phyloP scores from a whole-genome alignment of 2,113 vertebrate genomes.

The Siniperca knerii region DNA sequence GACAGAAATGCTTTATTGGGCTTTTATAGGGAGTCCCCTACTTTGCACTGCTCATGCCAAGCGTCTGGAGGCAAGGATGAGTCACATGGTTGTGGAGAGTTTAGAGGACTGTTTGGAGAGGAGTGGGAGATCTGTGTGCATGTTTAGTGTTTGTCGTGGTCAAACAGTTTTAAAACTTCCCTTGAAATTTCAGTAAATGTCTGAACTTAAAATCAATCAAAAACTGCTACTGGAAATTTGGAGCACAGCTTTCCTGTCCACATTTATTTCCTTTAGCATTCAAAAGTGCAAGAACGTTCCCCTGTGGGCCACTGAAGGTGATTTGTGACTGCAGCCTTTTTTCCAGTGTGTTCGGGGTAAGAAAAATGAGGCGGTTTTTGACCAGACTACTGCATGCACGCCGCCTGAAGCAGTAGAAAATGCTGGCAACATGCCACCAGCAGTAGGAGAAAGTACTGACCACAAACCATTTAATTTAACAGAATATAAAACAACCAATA shows the following conservation, averaged over 20 bases:
- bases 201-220: constrained; percentile 38
- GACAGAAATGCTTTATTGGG: constrained; percentile 42
- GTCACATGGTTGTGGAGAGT: constrained; percentile 27
- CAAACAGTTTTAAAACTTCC: background rate
- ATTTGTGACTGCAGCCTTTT: constrained; percentile 58
- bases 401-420: constrained; percentile 38
- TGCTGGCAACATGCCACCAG: constrained; percentile 35
- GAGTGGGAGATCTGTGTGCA: constrained; percentile 19
- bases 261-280: constrained; percentile 57
- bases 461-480: constrained; percentile 20
- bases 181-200: constrained; percentile 23
- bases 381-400: constrained; percentile 29
- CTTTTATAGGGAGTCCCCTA: constrained; percentile 56
- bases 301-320: constrained; percentile 39
- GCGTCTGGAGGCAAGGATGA: constrained; percentile 58
- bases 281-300: constrained; percentile 47
- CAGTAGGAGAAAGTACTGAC: constrained; percentile 49
- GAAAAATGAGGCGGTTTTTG: constrained; percentile 42
- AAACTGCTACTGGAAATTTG: constrained; percentile 52
- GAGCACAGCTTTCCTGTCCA: constrained; percentile 17
- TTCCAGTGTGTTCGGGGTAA: constrained; percentile 45
- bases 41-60: constrained; percentile 52
- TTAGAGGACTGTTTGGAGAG: constrained; percentile 34
- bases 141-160: constrained; percentile 49
- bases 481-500: constrained; percentile 27